Evolutionary conservation across 1,140 invertebrate genomes (phyloP), one percentile per base, ranked within the genome.

Genomic region (Brachionus asplanchnoidis): DNA sequence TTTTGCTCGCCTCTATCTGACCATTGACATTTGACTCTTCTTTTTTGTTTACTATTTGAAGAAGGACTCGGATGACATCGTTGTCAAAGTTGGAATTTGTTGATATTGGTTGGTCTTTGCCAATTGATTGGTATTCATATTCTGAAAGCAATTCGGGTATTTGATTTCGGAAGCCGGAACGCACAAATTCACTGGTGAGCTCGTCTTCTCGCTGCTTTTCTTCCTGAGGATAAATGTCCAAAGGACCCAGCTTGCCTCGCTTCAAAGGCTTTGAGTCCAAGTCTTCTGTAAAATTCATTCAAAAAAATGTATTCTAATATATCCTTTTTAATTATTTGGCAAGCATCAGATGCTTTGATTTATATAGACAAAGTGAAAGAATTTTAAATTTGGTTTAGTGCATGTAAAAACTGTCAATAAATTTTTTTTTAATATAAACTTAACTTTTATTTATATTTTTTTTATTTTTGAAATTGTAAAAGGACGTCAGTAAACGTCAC

Each of bases 161-260:
- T 42, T 65, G 53, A 82, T 82, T 44, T 12, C 36, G 56, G 12
- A 82, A 82, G 12, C 79, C 79, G 6, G 79, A 20, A 1, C 65
- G 53, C 5, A 82, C 79, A 82, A 82, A 65, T 9, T 82, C 79
- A 20, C 26, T 40, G 12, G 50, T 65, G 5, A 82, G 42, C 36
- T 82, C 79, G 40, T 82, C 79, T 68, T 82, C 79, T 82, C 32
- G 28, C 65, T 82, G 79, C 65, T 82, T 82, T n/a, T 82, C 79
- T 60, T 82, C 79, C 44, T 82, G 79, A 9, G 79, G 79, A 65
- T 82, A 82, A 65, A 82, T 42, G 42, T 82, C 79, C 17, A 82
- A 68, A 20, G 79, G 79, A 20, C 79, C 79, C 7, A 82, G 17
- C 23, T 82, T 82, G n/a, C 79, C 79, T 20, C 28, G 26, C 17